These are phyloP conservation scores for Peromyscus nudipes DNA, from an alignment of 2,797 vertebrate genomes.

Conservation along the genomic window DNA sequence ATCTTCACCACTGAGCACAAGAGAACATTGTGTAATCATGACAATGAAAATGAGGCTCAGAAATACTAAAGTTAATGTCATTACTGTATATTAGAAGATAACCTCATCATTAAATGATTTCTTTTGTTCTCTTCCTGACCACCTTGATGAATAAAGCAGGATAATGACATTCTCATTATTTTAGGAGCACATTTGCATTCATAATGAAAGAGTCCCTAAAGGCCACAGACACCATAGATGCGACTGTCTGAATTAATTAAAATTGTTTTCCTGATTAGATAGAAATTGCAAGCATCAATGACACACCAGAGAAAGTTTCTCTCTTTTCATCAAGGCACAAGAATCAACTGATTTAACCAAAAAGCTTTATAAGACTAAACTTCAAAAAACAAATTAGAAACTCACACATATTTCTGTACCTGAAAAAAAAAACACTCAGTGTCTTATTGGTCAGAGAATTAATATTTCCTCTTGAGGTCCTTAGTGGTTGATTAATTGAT, in stretches of 20 bases:
- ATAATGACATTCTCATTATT: slow-evolving; percentile 83
- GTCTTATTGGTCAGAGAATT: background rate
- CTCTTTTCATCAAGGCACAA: slow-evolving; percentile 59
- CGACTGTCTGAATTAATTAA: slow-evolving; percentile 79
- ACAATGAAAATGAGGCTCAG: slow-evolving; percentile 78
- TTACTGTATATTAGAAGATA: slow-evolving; percentile 73
- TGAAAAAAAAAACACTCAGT: background rate
- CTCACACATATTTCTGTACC: background rate
- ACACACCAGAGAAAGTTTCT: slow-evolving; percentile 43
- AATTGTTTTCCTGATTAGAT: slow-evolving; percentile 84
- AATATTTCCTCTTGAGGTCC: slow-evolving; percentile 21
- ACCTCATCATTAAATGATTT: slow-evolving; percentile 79
- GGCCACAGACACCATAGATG: slow-evolving; percentile 69
- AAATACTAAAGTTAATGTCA: slow-evolving; percentile 77
- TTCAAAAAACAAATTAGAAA: background rate
- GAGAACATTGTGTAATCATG: slow-evolving; percentile 54
- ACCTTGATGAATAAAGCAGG: slow-evolving; percentile 80
- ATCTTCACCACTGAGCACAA: background rate
- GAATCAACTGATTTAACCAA: slow-evolving; percentile 65
- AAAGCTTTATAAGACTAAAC: background rate
- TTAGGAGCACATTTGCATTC: slow-evolving; percentile 83
- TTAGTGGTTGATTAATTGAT: background rate
- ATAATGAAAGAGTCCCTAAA: slow-evolving; percentile 80
- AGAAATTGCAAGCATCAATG: slow-evolving; percentile 75
- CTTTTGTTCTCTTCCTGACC: slow-evolving; percentile 81